Conservation (phyloP, 2,888 invertebrate species). For the Odontomyia ornata region DNA sequence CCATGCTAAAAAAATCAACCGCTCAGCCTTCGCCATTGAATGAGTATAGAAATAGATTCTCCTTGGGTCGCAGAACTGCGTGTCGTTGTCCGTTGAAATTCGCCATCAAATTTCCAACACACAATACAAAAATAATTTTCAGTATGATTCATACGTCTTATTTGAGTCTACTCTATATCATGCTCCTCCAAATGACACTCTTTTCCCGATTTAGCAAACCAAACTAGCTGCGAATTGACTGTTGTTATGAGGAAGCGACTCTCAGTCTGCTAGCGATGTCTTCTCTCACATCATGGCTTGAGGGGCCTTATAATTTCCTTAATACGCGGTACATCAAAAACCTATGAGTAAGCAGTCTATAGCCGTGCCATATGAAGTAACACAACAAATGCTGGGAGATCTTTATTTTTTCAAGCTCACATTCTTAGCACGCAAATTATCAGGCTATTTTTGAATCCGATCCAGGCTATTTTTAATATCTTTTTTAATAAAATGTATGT, state of each 20-base stretch:
- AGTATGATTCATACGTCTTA: constrained; percentile 4
- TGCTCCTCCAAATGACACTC: neutral
- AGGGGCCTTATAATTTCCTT: neutral
- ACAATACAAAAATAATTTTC: constrained; percentile 17
- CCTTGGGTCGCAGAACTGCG: constrained; percentile 25
- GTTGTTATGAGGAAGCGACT: constrained; percentile 1
- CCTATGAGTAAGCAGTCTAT: neutral
- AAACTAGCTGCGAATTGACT: neutral
- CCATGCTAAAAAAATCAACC: too few species aligned
- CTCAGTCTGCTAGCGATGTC: neutral
- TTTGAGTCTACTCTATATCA: neutral
- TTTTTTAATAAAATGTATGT: neutral
- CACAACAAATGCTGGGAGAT: neutral
- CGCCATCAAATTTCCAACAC: neutral
- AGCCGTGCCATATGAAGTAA: neutral
- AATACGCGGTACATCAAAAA: neutral
- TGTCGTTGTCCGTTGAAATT: constrained; percentile 37
- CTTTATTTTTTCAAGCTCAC: neutral
- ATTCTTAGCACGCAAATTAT: neutral
- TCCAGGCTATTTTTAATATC: constrained; percentile 2
- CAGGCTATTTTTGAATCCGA: constrained; percentile 7
- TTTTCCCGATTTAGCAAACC: neutral
- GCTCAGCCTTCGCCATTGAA: too few species aligned
- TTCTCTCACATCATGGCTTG: neutral
- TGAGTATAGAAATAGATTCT: constrained; percentile 27